Evolutionary conservation across 2,888 invertebrate species (phyloP), one percentile per base, ranked within the genome.

Genomic region (Ischnura elegans): DNA sequence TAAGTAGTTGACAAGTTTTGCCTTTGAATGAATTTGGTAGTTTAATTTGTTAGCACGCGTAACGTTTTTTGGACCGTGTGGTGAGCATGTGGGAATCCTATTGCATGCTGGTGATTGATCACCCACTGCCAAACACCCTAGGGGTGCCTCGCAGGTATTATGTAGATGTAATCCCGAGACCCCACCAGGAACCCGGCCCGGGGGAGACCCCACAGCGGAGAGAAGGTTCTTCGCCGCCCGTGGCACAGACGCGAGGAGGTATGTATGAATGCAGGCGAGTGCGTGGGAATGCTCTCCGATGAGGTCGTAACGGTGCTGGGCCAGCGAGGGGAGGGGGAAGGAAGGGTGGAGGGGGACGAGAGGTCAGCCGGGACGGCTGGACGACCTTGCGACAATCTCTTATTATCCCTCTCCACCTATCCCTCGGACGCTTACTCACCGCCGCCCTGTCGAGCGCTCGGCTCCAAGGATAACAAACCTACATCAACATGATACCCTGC

Each of bases 261-360:
- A 61, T n/a, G 5, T 36, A 76, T 36, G 76, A 76, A 76, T 76
- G 76, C 76, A 76, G 36, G 13, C 29, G 76, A 36, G 76, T 36
- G 76, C 76, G 76, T 76, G 76, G 76, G 76, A 76, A 76, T 76
- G 76, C 36, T 76, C 76, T 36, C n/a, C 76, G 29, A 76, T 76
- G 76, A 76, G 76, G 76, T 76, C 76, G 76, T 76, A 76, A 76
- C 76, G 76, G 76, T 76, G 76, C 76, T 76, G 13, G 29, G 10
- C 36, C 8, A 8, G 1, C 29, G 36, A 2, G 8, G 76, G n/a
- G 29, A n/a, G n/a, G 13, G 36, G 76, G 1, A 36, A 29, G 1
- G 76, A 29, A 3, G 61, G n/a, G n/a, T 19, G n/a, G n/a, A 61
- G 61, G 76, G 36, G 76, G 36, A 25, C 25, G 36, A 76, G 76